Evolutionary conservation across 2,797 vertebrate genomes (phyloP).

Genomic region (Crax fasciolata): DNA sequence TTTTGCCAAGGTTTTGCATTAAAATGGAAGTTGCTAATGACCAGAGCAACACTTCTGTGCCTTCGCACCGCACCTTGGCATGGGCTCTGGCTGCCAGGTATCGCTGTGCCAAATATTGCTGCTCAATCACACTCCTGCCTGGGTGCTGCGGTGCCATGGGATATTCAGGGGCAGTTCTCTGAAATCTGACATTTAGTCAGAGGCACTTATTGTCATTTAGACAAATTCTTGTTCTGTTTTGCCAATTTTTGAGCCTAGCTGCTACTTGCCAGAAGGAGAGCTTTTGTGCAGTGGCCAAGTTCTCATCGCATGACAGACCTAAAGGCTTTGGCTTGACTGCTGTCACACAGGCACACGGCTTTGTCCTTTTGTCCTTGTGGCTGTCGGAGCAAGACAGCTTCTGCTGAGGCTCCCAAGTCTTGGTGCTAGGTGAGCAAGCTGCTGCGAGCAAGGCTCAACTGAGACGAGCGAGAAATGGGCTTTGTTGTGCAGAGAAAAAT

Average conservation of each 20-base stretch:
- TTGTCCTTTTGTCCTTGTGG: not conserved
- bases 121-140: not conserved
- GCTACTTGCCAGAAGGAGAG: not conserved
- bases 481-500: not conserved
- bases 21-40: not conserved
- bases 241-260: not conserved
- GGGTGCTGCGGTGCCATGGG: accelerated
- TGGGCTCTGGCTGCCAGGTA: not conserved
- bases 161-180: not conserved
- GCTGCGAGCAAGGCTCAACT: no score
- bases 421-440: not conserved
- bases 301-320: not conserved
- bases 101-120: accelerated
- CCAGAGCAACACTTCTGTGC: not conserved
- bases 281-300: not conserved
- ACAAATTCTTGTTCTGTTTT: not conserved
- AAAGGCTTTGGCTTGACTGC: not conserved
- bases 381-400: not conserved
- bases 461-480: not conserved
- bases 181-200: not conserved
- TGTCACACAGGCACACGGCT: not conserved
- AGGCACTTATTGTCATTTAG: not conserved
- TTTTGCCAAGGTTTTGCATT: not conserved
- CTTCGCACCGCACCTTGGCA: not conserved
- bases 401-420: not conserved